Evolutionary conservation across 2,797 vertebrate genomes (phyloP).

Genomic region (Malacoctenus gilli): DNA sequence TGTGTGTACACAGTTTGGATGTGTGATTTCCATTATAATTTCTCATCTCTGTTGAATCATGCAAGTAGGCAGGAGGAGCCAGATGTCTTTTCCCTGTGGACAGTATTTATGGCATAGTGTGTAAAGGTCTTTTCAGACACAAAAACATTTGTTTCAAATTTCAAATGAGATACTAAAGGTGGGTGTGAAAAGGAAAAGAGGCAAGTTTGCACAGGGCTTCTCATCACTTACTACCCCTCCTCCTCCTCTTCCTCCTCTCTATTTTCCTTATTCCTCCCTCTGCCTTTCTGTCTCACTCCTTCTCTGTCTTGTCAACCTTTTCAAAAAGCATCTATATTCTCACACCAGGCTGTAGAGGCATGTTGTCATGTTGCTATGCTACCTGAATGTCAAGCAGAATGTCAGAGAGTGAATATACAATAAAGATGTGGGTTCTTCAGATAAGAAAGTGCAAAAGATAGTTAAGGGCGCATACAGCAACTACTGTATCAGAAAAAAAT

Average conservation of each 20-base stretch:
- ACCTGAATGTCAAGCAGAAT: constrained; percentile 84
- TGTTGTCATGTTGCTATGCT: constrained; percentile 84
- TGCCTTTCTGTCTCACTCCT: constrained; percentile 42
- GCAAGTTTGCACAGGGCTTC: constrained; percentile 60
- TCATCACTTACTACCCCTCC: constrained; percentile 30
- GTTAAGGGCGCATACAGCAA: too few relatives aligned
- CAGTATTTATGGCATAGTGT: constrained; percentile 69
- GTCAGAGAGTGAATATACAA: constrained; percentile 70
- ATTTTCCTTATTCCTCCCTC: constrained; percentile 24
- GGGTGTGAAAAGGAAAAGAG: constrained; percentile 66
- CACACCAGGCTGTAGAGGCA: constrained; percentile 75
- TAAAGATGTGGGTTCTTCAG: constrained; percentile 52
- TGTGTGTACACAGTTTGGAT: constrained; percentile 18
- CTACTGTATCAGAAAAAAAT: too few relatives aligned
- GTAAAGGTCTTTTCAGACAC: constrained; percentile 78
- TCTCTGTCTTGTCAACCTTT: constrained; percentile 81
- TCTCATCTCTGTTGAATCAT: constrained; percentile 70
- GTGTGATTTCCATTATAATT: constrained; percentile 46
- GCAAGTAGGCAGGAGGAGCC: constrained; percentile 44
- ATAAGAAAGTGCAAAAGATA: constrained; percentile 9
- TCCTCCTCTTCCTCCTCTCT: constrained; percentile 17
- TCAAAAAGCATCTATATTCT: constrained; percentile 80
- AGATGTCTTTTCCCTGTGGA: constrained; percentile 42
- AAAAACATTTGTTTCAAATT: constrained; percentile 76
- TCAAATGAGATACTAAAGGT: constrained; percentile 75